A percentile compares a stretch with the other conserved stretches of the same genome.
phyloP scores from a whole-genome alignment of 1,140 invertebrate species.

The Drosophila busckii region DNA sequence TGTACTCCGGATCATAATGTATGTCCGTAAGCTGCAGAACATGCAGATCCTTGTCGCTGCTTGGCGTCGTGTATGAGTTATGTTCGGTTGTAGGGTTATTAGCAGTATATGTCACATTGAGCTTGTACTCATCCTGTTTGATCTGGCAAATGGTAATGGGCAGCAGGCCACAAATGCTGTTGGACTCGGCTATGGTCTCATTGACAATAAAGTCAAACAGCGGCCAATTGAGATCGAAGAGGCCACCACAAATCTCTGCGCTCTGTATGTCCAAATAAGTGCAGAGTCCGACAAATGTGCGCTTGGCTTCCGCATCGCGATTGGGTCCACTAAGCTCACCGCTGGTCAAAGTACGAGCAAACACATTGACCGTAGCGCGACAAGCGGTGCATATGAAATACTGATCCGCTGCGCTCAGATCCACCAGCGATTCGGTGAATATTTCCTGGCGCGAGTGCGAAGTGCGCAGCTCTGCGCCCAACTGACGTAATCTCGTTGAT shows the following conservation, averaged over 20 bases:
- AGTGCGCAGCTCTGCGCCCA: constrained; percentile 34
- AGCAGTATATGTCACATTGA: constrained; percentile 44
- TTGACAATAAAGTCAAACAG: constrained; percentile 53
- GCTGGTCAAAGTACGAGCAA: constrained; percentile 69
- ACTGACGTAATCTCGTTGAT: constrained; percentile 18
- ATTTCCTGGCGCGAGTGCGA: constrained; percentile 48
- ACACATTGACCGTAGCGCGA: constrained; percentile 75
- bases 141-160: constrained; percentile 56
- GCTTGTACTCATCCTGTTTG: constrained; percentile 40
- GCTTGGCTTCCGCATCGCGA: constrained; percentile 79
- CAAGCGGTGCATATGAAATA: constrained; percentile 80
- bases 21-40: constrained; percentile 90
- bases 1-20: constrained; percentile 89
- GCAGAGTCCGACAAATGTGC: constrained; percentile 70
- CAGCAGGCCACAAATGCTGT: constrained; percentile 58
- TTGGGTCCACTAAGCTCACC: constrained; percentile 47
- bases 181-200: constrained; percentile 43
- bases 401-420: constrained; percentile 41
- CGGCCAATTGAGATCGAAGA: constrained; percentile 74
- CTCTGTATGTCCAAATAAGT: constrained; percentile 68
- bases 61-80: constrained; percentile 31
- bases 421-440: constrained; percentile 47
- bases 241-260: constrained; percentile 79
- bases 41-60: constrained; percentile 72
- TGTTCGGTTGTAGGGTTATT: constrained; percentile 22